These are phyloP conservation scores for Drosophila sechellia DNA, from an alignment of 1,140 invertebrate species.

Conservation along the genomic window DNA sequence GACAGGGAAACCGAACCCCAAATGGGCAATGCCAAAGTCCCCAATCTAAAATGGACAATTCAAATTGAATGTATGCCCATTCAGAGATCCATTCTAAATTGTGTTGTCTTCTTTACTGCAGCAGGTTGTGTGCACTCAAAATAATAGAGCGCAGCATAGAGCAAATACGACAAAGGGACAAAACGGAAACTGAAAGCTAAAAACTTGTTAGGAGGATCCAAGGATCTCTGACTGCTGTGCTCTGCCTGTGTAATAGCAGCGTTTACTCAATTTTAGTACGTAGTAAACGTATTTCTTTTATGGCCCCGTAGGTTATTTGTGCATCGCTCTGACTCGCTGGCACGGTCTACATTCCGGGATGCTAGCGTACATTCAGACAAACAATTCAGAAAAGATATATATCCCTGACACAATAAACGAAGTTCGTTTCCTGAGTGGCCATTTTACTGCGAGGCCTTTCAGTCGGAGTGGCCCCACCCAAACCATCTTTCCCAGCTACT, in stretches of 20 bases:
- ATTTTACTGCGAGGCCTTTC: slow-evolving; percentile 77
- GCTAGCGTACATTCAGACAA: slow-evolving; percentile 54
- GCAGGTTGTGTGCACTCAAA: slow-evolving; percentile 72
- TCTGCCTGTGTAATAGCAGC: slow-evolving; percentile 72
- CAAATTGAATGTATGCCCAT: slow-evolving; percentile 24
- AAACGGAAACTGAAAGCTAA: slow-evolving; percentile 9
- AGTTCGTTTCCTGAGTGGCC: slow-evolving; percentile 80
- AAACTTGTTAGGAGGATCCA: not conserved
- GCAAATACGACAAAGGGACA: slow-evolving; percentile 45
- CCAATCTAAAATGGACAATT: slow-evolving; percentile 48
- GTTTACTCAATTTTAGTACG: slow-evolving; percentile 82
- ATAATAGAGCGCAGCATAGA: slow-evolving; percentile 61
- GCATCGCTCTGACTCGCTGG: slow-evolving; percentile 50
- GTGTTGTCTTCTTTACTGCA: slow-evolving; percentile 69
- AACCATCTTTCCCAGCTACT: slow-evolving; percentile 11
- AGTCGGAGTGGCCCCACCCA: slow-evolving; percentile 21
- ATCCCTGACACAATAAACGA: slow-evolving; percentile 81
- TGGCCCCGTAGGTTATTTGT: slow-evolving; percentile 73
- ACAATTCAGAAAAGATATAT: slow-evolving; percentile 64
- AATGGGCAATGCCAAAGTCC: slow-evolving; percentile 18
- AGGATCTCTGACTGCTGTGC: slow-evolving; percentile 62
- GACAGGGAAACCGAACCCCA: slow-evolving; percentile 28
- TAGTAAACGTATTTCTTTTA: slow-evolving; percentile 82
- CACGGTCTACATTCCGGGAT: slow-evolving; percentile 52
- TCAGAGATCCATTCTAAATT: slow-evolving; percentile 17